These are phyloP conservation scores for Trichonephila clavipes DNA, from an alignment of 1,140 invertebrate species.

Conservation along the genomic window DNA sequence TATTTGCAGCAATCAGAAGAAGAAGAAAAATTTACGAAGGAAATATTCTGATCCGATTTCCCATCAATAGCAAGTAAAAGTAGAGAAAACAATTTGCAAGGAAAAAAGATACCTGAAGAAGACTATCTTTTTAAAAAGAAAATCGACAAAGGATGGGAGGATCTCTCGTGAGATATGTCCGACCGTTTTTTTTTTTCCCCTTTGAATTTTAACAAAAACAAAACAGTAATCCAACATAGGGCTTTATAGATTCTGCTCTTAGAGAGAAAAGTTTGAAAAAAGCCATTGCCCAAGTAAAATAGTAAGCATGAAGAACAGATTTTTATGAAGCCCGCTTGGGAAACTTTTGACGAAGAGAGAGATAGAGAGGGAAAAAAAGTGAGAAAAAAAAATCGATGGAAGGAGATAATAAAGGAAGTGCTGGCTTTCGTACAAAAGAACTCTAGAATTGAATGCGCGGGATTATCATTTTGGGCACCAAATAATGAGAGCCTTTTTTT, in stretches of 20 bases:
- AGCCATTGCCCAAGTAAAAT: conserved; percentile 21
- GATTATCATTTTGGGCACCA: conserved; percentile 73
- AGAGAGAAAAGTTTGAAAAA: conserved; percentile 21
- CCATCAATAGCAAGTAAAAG: neutral
- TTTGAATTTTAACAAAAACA: neutral
- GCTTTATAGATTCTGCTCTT: conserved; percentile 18
- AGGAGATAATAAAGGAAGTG: conserved; percentile 64
- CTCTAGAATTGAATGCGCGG: conserved; percentile 63
- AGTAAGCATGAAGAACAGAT: conserved; percentile 44
- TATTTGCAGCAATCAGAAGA: too few relatives aligned
- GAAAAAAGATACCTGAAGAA: neutral
- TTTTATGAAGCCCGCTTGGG: conserved; percentile 35
- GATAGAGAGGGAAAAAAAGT: neutral
- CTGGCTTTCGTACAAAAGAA: conserved; percentile 60
- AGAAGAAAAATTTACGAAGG: neutral
- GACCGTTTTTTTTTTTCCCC: neutral
- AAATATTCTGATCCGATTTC: neutral
- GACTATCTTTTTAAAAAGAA: neutral
- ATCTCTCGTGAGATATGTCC: neutral
- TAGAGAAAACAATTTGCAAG: neutral
- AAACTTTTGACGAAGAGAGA: conserved; percentile 53
- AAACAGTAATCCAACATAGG: conserved; percentile 19
- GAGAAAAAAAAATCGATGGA: conserved; percentile 65
- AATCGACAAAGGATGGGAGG: neutral
- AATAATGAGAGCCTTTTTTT: conserved; percentile 63